A percentile compares a stretch with the other conserved stretches of the same genome.
phyloP scores from a whole-genome alignment of 1,140 invertebrate genomes.

The Andrena cerasifolii region DNA sequence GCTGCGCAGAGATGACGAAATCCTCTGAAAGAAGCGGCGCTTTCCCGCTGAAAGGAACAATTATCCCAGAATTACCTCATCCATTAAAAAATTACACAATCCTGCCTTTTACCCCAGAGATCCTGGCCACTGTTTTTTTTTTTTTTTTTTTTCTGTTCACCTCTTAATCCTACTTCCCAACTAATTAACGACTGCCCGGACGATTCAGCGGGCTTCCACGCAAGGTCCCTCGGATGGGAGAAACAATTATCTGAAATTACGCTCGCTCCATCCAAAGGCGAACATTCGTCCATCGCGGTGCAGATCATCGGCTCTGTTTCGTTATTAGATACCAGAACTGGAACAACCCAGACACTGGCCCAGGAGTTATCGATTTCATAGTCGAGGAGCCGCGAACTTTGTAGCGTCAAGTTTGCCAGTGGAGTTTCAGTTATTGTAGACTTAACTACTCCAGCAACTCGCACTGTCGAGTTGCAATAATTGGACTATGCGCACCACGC shows the following conservation, averaged over 20 bases:
- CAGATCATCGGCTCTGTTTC: background rate
- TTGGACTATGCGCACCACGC: background rate
- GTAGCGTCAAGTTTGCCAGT: background rate
- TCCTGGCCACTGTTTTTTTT: background rate
- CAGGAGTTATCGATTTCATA: background rate
- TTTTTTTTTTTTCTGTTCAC: background rate
- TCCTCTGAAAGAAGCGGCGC: background rate
- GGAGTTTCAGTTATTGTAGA: background rate
- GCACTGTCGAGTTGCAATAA: slow-evolving; percentile 14
- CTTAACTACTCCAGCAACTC: background rate
- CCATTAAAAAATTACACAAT: slow-evolving; percentile 44
- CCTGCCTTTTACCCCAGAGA: slow-evolving; percentile 1
- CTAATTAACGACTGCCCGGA: slow-evolving; percentile 24
- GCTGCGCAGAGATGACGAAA: background rate
- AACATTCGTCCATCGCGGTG: background rate
- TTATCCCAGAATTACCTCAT: slow-evolving; percentile 26
- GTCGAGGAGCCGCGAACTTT: background rate
- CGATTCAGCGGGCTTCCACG: background rate
- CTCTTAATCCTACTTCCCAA: background rate
- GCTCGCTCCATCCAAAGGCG: background rate
- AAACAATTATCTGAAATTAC: background rate
- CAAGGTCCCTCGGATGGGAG: background rate
- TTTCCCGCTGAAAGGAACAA: slow-evolving; percentile 7
- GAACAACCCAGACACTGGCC: background rate
- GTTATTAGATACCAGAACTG: background rate